phyloP scores from a whole-genome alignment of 2,888 invertebrate genomes.

The Lutraria lutraria region DNA sequence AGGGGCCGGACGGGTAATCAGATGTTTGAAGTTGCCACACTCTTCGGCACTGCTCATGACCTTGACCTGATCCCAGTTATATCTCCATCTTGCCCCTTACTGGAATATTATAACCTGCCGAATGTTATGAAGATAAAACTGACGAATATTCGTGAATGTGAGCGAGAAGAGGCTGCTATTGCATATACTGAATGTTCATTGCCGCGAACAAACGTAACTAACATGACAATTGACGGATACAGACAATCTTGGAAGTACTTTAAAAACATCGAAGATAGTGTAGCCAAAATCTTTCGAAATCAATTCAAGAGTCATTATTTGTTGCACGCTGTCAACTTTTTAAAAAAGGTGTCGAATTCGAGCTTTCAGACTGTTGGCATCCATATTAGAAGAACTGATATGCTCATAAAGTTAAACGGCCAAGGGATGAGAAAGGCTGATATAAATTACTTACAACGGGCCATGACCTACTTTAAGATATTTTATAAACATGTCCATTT shows the following conservation, averaged over 20 bases:
- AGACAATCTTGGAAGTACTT: constrained; percentile 68
- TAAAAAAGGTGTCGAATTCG: not conserved
- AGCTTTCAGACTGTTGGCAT: not conserved
- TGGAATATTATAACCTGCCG: constrained; percentile 11
- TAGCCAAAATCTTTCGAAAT: constrained; percentile 23
- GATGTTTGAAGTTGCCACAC: constrained; percentile 65
- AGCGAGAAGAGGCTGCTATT: not conserved
- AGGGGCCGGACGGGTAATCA: constrained; percentile 64
- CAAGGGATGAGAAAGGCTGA: not conserved
- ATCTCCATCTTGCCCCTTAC: not conserved
- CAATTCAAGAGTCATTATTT: constrained; percentile 40
- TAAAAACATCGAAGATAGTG: not conserved
- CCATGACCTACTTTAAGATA: constrained; percentile 22
- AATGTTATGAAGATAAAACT: not conserved
- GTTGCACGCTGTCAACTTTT: not conserved
- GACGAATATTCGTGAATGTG: not conserved
- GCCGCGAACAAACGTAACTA: not conserved
- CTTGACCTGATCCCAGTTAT: constrained; percentile 55
- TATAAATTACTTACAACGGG: constrained; percentile 27
- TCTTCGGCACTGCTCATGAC: constrained; percentile 57
- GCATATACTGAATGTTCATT: not conserved
- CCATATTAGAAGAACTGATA: constrained; percentile 11
- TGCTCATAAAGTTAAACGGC: not conserved
- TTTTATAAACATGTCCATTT: constrained; percentile 13
- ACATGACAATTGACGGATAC: constrained; percentile 48